Base-by-base conservation (phyloP, 2,888 invertebrate genomes). In the Idaea biselata region DNA sequence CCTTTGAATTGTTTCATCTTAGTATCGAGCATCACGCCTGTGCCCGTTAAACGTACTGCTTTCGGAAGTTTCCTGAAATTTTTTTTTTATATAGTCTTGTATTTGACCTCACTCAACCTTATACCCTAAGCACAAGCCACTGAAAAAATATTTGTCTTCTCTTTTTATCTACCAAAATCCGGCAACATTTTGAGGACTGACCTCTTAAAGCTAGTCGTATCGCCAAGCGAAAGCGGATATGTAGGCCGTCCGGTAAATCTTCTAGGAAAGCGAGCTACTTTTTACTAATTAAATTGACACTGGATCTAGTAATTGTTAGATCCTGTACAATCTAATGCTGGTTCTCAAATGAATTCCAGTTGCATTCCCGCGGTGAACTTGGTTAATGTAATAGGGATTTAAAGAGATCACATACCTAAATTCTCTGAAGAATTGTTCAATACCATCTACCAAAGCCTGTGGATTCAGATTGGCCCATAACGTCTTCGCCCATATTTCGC, bases 1-100 rank as follows among this genome's bases (percentile, higher is more conserved):
- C 95, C 95, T 80, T 96, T 96, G 88, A 98, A 98, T 77, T 96
- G 96, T 77, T 96, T 97, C 97, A 98, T 96, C 77, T 95, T 95
- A n/a, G 95, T 84, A 68, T 97, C 96, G 18, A 98, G 81, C 71
- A 94, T 94, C 67, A 94, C 80, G 0, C 96, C 97, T 3, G 96
- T 94, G 0, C 93, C 86, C 68, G 94, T 88, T 0, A 77, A 78
- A 59, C 95, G 93, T 58, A 95, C 93, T 18, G 81, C 82, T 79
- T 95, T 95, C 0, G 97, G 94, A 63, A 98, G 85, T 82, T 95
- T 96, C 61, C 96, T 93, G 60, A 5, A 63, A 64, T 55, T 1
- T 11, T 8, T 11, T 56, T 17, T 18, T 11, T 18, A 18, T 11
- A 18, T 56, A 25, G 25, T 1, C 25, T 25, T 25, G 25, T 5